Evolutionary conservation across 2,113 vertebrate species (phyloP).

Genomic region (Astur gentilis): DNA sequence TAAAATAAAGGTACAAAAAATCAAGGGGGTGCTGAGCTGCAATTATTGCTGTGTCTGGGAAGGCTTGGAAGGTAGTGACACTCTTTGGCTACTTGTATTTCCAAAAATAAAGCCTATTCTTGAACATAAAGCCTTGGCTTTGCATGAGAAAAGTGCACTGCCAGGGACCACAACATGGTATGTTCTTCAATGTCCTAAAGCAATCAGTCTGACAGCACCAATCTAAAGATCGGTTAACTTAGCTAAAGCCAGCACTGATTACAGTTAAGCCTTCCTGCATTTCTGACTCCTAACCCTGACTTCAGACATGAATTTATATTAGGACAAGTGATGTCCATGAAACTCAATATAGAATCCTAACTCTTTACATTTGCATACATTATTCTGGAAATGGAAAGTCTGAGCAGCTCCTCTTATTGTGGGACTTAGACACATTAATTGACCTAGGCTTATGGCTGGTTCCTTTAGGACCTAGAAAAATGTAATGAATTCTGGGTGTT

Average conservation of each 20-base stretch:
- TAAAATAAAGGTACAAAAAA: background rate
- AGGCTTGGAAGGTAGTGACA: background rate
- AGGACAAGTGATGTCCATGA: background rate
- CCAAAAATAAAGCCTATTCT: background rate
- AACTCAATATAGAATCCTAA: background rate
- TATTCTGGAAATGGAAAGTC: background rate
- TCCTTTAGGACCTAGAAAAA: background rate
- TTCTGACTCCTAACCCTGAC: background rate
- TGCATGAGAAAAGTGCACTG: background rate
- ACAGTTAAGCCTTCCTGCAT: background rate
- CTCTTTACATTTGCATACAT: background rate
- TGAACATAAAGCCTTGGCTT: background rate
- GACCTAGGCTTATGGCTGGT: background rate
- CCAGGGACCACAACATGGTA: background rate
- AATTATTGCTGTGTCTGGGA: background rate
- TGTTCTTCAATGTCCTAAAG: background rate
- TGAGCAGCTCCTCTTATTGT: background rate
- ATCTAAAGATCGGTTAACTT: background rate
- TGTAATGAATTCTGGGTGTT: background rate
- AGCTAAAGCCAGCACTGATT: background rate
- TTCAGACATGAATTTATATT: background rate
- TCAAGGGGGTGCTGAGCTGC: background rate
- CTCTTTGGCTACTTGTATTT: background rate
- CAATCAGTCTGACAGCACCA: background rate
- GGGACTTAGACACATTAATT: background rate